Base-by-base conservation (phyloP, 2,888 invertebrate species). In the Polymixis lichenea region DNA sequence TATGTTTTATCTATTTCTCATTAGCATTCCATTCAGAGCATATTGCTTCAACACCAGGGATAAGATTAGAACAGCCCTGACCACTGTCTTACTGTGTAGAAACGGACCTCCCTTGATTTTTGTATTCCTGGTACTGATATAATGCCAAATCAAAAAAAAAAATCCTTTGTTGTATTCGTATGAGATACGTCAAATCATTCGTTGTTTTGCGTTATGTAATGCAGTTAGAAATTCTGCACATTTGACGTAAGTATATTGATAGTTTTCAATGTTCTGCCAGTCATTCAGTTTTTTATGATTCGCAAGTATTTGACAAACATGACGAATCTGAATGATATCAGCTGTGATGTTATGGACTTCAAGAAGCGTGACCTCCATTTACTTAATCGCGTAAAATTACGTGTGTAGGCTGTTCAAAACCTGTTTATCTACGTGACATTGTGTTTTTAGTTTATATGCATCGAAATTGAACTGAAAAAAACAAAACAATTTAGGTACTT, bases 351-450 rank as follows among this genome's bases (percentile, higher is more conserved):
- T 38, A 60, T 49, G 46, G 55, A 80, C 72, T 62, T 53, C 72
- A 56, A 67, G 51, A 69, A 17, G 51, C 19, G 9, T 76, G 84
- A 67, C 82, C 82, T 76, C 66, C 72, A 82, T 84, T 80, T 67
- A 80, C 60, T 67, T 67, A 64, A 76, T 64, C 32, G 55, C 55
- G 70, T 62, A 60, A 80, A 60, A 72, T 72, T 75, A 80, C 61
- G 53, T 53, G 62, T 67, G 67, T 72, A 72, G 67, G 71, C 72
- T 51, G 69, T 64, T 66, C 49, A 28, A 62, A 51, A 75, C 66
- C 56, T n/a, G 32, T 67, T 62, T 62, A 49, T 25, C 46, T 67
- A 80, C 75, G 66, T 76, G 80, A 73, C 56, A 22, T 67, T 80
- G 56, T 73, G 32, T 6, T 56, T 81, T 70, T 73, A 62, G 61